These are phyloP conservation scores for Podilymbus podiceps DNA, from an alignment of 2,113 vertebrate species.

Conservation along the genomic window DNA sequence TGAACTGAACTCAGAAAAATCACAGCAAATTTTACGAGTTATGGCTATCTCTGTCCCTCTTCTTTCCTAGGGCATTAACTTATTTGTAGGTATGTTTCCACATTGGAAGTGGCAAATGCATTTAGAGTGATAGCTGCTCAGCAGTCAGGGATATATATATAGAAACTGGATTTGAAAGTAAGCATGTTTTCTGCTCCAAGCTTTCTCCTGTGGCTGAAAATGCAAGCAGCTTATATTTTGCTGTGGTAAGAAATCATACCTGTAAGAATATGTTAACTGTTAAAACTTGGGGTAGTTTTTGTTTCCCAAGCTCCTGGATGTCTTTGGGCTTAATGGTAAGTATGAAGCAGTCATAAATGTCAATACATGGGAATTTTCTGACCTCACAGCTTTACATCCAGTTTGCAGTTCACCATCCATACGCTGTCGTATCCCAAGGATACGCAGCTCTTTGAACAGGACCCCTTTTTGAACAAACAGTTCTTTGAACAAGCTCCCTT, in stretches of 20 bases:
- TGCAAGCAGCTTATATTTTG: not conserved
- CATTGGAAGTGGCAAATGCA: not conserved
- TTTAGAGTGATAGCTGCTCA: not conserved
- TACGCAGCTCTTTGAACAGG: not conserved
- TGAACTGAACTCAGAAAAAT: not conserved
- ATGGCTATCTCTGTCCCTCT: not conserved
- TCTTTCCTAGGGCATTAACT: not conserved
- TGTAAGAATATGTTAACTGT: not conserved
- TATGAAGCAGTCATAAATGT: not conserved
- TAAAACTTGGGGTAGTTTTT: not conserved
- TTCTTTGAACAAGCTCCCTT: rapidly evolving
- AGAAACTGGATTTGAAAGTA: not conserved
- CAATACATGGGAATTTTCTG: not conserved
- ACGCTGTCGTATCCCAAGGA: rapidly evolving
- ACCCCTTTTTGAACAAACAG: too few relatives aligned
- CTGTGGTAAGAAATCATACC: not conserved
- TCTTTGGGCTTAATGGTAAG: not conserved
- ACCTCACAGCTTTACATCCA: not conserved
- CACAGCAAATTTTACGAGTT: not conserved
- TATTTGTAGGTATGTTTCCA: not conserved
- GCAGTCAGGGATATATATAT: rapidly evolving
- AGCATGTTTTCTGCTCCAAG: not conserved
- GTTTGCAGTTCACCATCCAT: not conserved
- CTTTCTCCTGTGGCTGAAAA: not conserved
- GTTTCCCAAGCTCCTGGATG: not conserved